Evolutionary conservation across 2,797 vertebrate species (phyloP), one percentile per base, ranked within the genome.

Genomic region (Pangasius macronema): DNA sequence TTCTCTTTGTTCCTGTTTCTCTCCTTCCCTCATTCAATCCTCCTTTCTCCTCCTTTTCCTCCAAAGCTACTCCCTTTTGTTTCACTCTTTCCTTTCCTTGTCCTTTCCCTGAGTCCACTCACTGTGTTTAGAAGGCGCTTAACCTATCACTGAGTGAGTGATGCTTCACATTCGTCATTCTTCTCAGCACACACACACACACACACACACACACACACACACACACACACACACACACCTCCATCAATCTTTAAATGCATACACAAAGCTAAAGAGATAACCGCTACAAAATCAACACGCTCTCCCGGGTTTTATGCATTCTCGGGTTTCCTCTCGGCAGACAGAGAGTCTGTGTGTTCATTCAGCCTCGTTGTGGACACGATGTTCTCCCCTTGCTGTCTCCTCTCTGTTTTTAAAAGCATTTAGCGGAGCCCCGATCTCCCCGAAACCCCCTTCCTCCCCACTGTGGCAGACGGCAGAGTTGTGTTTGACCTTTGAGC

Each of bases 401-500:
- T 82, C 73, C 88, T 90, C 77, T 10, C 88, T 92, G 90, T 89
- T 88, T 86, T 61, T 89, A 90, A 91, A 91, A 80, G 49, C 68
- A 11, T 72, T 86, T 65, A 63, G 75, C 89, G 39, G 88, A 51
- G 46, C 86, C 91, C 46, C 24, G 24, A 36, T 68, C 33, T 51
- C 42, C 27, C 6, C 22, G 1, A 14, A 75, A 49, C 46, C 36
- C 82, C 89, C 90, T 22, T 89, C 86, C 86, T 94, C 94, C 95
- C 94, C 95, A 96, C 97, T n/a, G 55, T 49, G 95, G 93, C 91
- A 95, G 93, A 91, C 94, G 91, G 95, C 92, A 94, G 96, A 96
- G 97, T 94, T 96, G 95, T 94, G 91, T 95, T 93, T 93, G 95
- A 97, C 97, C 97, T 96, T 95, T 97, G 94, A 97, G 96, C 97